Percentiles rank a stretch among this genome's conserved stretches.
Evolutionary conservation across 2,888 invertebrate species (phyloP).

Genomic region (Sepiola atlantica): DNA sequence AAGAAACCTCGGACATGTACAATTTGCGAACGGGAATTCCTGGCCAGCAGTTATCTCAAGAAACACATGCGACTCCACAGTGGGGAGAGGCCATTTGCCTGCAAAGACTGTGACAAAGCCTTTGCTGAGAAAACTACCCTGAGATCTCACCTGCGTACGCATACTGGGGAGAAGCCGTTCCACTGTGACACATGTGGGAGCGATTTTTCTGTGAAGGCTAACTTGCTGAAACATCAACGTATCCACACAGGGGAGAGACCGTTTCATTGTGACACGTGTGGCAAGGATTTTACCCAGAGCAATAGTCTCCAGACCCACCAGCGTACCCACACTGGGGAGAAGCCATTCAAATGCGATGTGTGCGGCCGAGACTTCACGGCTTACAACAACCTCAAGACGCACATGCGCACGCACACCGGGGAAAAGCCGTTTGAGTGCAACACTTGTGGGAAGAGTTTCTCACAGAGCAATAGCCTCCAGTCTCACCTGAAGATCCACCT

Average conservation of each 20-base stretch:
- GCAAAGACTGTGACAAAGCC: neutral
- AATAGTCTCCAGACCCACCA: neutral
- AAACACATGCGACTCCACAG: neutral
- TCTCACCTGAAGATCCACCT: neutral
- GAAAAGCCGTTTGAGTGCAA: neutral
- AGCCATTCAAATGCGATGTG: neutral
- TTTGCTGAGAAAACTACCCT: neutral
- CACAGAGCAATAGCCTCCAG: neutral
- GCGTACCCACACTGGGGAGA: neutral
- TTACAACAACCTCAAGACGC: neutral
- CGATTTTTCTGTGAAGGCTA: neutral
- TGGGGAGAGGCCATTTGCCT: neutral
- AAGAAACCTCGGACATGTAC: neutral
- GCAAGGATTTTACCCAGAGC: neutral
- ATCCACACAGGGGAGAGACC: neutral
- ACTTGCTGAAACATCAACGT: neutral
- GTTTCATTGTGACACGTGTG: neutral
- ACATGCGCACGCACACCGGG: neutral
- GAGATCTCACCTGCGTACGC: neutral
- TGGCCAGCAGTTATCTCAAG: neutral
- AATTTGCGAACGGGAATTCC: neutral
- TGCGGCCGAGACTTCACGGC: neutral
- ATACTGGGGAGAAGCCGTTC: neutral
- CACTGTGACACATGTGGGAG: neutral
- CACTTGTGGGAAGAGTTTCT: neutral